Evolutionary conservation across 1,140 invertebrate species (phyloP).

Genomic region (Drepana arcuata): DNA sequence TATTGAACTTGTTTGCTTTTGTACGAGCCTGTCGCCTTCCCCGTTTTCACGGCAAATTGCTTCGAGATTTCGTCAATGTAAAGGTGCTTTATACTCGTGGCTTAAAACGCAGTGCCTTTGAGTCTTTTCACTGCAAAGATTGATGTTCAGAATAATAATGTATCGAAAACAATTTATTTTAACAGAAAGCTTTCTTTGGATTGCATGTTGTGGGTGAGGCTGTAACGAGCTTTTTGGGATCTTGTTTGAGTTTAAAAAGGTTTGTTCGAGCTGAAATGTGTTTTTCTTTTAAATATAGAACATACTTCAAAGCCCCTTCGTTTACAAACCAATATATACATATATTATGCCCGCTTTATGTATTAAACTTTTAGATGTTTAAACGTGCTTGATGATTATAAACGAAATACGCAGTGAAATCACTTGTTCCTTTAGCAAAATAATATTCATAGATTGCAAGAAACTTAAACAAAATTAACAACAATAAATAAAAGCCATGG

Average conservation of each 20-base stretch:
- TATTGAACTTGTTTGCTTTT: constrained; percentile 24
- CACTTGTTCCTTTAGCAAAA: too few relatives aligned
- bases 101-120: constrained; percentile 7
- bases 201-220: not conserved
- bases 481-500: too few relatives aligned
- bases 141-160: constrained; percentile 8
- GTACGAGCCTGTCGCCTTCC: constrained; percentile 14
- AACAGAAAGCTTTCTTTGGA: not conserved
- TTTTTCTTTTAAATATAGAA: too few relatives aligned
- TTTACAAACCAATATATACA: too few relatives aligned
- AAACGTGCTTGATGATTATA: too few relatives aligned
- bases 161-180: not conserved
- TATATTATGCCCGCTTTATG: too few relatives aligned
- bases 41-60: constrained; percentile 23
- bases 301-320: too few relatives aligned
- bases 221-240: not conserved
- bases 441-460: too few relatives aligned
- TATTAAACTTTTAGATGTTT: too few relatives aligned
- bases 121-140: constrained; percentile 6
- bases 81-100: constrained; percentile 7
- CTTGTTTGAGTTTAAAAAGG: constrained; percentile 1
- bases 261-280: too few relatives aligned
- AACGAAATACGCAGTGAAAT: too few relatives aligned
- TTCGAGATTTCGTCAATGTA: constrained; percentile 16
- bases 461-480: too few relatives aligned